Base-by-base conservation (phyloP, 1,140 invertebrate genomes). In the Drosophila ohnishii region DNA sequence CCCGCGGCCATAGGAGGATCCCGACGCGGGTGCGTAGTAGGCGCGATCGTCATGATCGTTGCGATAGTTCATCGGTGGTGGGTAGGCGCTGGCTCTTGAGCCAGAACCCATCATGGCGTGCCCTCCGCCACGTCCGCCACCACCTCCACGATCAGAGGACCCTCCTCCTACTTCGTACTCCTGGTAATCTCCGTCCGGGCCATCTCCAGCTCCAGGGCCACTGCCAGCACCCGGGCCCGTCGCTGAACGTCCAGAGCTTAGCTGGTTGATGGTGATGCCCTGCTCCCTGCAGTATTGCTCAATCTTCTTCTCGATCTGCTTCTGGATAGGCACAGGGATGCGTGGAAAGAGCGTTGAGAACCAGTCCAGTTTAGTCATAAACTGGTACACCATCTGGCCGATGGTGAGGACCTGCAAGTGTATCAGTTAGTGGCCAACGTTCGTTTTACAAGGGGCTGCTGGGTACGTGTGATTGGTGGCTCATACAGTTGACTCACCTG, bases 311-410 rank as follows among this genome's bases (percentile, higher is more conserved):
- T 97, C 96, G 67, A 97, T 94, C 91, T 96, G 95, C 91, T 97
- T 98, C 92, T 99, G 98, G 80, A 99, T 99, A 14, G 98, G 98
- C 37, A 99, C 98, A n/a, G 99, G 99, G 92, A 99, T 99, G 72
- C 99, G 94, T 1, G 99, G 99, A 92, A 99, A 99, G 13, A 99
- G 93, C 7, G 99, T 99, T 4, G 97, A 98, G 93, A 98, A 99
- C 97, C 98, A 99, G 85, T 99, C 98, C 45, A 99, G 92, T 92
- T 99, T 99, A 30, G 97, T 96, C 16, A 99, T 93, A 94, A 98
- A 98, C 88, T 98, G 97, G 47, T 97, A 94, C 1, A 98, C 93
- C 93, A 99, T 96, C 81, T 98, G 96, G 1, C 99, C 99, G 62
- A 99, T 98, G 30, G 96, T 97, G 93, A 98, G 98, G 2, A 94